Base-by-base conservation (phyloP, 2,888 invertebrate species). In the Sinelater perroti region DNA sequence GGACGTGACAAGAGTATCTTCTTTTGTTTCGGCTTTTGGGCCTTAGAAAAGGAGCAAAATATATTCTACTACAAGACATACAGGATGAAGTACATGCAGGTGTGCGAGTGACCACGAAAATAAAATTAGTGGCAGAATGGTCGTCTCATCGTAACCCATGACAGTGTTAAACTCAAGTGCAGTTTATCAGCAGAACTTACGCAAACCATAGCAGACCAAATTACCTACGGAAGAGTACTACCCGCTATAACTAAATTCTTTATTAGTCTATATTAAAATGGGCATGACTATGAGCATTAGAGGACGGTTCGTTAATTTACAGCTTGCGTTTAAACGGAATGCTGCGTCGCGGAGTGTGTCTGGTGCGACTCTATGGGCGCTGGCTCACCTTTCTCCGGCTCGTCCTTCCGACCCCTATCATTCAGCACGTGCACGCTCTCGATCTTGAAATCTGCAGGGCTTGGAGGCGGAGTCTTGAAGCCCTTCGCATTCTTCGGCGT, bases 391-490 rank as follows among this genome's bases (percentile, higher is more conserved):
- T 62, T 65, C 28, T 62, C 67, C 64, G 64, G 60, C 45, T 55
- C 46, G 20, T 57, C 18, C 60, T 50, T 55, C 60, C 36, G 30
- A 60, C 42, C 35, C 11, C 53, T 63, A 59, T 66, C 60, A 13
- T 67, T 64, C 6, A 62, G 36, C 40, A 67, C 51, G 6, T 65
- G 57, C 3, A 61, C 38, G 51, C 66, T 66, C 11, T 69, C 64
- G 16, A 64, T 44, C 54, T 68, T 66, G 47, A 69, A 72, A 72
- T 77, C 77, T 2, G 75, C 73, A 1, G 78, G 78, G 65, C 76
- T 78, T 8, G 78, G 75, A 10, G 78, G 78, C 6, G 78, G 78
- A 7, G 78, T 78, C 52, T 67, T 72, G 5, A 62, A 62, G 38
- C 70, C 70, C 33, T 66, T 61, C 24, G 50, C 51, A 40, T 61